Base-by-base conservation (phyloP, 2,888 invertebrate species). In the Pardosa pseudoannulata region DNA sequence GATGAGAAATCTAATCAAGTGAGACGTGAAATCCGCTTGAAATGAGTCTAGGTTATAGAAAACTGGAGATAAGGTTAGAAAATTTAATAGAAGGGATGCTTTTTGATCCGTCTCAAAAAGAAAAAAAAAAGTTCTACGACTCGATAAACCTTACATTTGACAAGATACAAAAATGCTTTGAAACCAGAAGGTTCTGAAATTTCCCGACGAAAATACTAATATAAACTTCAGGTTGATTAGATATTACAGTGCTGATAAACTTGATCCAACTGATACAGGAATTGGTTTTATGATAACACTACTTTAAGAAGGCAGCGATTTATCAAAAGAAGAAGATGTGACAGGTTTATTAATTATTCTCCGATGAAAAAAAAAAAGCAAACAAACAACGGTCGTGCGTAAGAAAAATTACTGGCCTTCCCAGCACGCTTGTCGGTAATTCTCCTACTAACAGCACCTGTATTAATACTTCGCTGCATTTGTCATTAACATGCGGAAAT, bases 1-100 rank as follows among this genome's bases (percentile, higher is more conserved):
- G 78, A 78, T 83, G 73, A 78, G 41, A 78, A 78, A 73, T 85
- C 73, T 85, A 85, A 85, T 85, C 83, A 85, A 85, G 72, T 67
- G 67, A 85, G 76, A 73, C 62, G 62, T 75, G 81, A 81, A 81
- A 81, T 81, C 78, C 83, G 56, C 76, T 83, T 70, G 76, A 72
- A 83, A 76, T 78, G 71, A 78, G 64, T 56, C 67, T 32, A 68
- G 65, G 72, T 85, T 73, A 56, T n/a, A 78, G 67, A 67, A 79
- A 85, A 67, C 62, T 46, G 67, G 23, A 65, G 83, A 78, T 85
- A 85, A 79, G 78, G 50, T 64, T 28, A 62, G 41, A 39, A 85
- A 83, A 72, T 83, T 85, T 79, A 78, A 85, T 79, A 79, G 50
- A 83, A 75, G 70, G 50, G 64, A 83, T 83, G 41, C 46, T 36